These are phyloP conservation scores for Lepilemur septentrionalis DNA, from an alignment of 2,797 vertebrate genomes.

Conservation along the genomic window DNA sequence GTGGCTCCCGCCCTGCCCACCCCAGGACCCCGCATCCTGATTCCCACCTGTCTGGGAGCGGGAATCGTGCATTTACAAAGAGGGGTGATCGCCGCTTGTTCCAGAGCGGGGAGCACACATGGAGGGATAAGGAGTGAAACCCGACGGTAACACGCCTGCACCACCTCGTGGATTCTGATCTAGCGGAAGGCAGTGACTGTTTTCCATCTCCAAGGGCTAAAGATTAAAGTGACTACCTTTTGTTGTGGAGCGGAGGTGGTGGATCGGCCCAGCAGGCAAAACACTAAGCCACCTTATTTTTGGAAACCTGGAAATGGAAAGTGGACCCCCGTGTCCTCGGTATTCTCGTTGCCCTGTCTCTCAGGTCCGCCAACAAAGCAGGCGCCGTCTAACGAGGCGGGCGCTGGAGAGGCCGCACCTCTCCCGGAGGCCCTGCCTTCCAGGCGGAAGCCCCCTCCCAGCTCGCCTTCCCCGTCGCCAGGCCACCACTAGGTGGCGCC, in stretches of 20 bases:
- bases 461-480: not conserved
- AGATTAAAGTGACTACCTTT: not conserved
- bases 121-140: not conserved
- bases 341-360: not conserved
- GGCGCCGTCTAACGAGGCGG: accelerated
- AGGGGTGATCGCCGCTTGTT: not conserved
- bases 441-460: accelerated
- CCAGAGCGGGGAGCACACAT: not conserved
- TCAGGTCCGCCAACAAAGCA: not conserved
- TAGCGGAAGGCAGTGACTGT: not conserved
- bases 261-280: not conserved
- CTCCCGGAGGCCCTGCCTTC: too few relatives aligned
- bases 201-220: not conserved
- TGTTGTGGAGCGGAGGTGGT: not conserved
- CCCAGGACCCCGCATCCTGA: not conserved
- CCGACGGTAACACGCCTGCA: not conserved
- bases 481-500: constrained; percentile 17
- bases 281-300: not conserved
- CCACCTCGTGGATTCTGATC: not conserved
- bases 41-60: too few relatives aligned
- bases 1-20: not conserved
- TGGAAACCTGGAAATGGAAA: not conserved
- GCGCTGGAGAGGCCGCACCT: too few relatives aligned
- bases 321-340: not conserved
- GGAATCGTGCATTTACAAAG: not conserved